phyloP scores from a whole-genome alignment of 2,888 invertebrate species.

The Leptopilina drosophilae region DNA sequence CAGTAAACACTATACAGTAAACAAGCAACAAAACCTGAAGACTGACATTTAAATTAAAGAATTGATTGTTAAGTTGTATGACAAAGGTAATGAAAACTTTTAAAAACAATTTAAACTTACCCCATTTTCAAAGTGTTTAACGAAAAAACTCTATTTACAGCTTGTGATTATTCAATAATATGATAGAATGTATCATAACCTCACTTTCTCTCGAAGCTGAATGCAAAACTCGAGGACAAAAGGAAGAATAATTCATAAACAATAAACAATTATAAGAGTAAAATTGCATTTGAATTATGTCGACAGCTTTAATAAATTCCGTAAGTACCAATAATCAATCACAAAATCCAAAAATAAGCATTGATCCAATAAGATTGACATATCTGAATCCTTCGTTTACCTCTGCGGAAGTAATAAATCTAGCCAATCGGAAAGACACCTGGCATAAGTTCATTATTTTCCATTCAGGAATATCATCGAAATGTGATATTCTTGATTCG shows the following conservation, averaged over 20 bases:
- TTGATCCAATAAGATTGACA: constrained; percentile 68
- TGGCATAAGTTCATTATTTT: constrained; percentile 74
- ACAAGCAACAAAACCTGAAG: no score
- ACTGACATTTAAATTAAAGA: no score
- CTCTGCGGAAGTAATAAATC: constrained; percentile 56
- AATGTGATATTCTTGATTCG: constrained; percentile 61
- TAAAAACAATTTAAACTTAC: no score
- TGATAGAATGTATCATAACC: background rate
- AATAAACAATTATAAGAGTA: background rate
- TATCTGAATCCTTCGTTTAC: constrained; percentile 66
- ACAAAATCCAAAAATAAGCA: background rate
- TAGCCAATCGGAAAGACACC: constrained; percentile 68
- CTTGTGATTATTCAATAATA: no score
- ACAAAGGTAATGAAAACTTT: no score
- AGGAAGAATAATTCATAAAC: background rate
- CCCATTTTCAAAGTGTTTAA: no score
- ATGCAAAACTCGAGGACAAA: no score
- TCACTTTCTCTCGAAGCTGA: background rate
- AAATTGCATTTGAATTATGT: background rate
- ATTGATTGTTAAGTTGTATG: no score
- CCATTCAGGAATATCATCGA: constrained; percentile 59
- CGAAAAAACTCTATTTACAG: no score
- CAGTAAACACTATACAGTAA: no score
- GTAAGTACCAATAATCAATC: background rate
- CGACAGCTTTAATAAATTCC: background rate